phyloP scores from a whole-genome alignment of 2,113 vertebrate species.

The Sisor rabdophorus region DNA sequence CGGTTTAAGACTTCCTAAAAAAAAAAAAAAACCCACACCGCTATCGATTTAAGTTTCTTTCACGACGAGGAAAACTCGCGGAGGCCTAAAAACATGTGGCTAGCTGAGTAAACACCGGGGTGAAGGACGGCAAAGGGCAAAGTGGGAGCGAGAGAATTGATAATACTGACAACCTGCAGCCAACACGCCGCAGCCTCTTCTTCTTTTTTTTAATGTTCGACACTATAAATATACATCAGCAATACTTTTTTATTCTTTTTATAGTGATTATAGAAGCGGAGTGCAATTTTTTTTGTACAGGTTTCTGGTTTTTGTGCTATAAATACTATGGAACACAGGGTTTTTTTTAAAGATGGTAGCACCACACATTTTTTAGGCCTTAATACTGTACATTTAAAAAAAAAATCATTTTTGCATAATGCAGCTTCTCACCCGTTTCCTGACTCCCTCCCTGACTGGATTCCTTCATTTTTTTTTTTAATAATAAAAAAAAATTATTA shows the following conservation, averaged over 20 bases:
- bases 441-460: constrained; percentile 19
- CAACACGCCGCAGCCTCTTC: constrained; percentile 62
- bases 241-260: constrained; percentile 97
- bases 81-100: constrained; percentile 98
- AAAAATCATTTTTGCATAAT: constrained; percentile 88
- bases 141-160: constrained; percentile 79
- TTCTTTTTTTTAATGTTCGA: constrained; percentile 70
- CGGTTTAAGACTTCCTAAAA: constrained; percentile 82
- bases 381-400: constrained; percentile 94
- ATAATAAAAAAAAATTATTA: too few species aligned
- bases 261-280: constrained; percentile 99
- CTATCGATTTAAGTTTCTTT: constrained; percentile 92
- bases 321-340: constrained; percentile 99
- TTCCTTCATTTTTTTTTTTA: too few species aligned
- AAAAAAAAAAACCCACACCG: constrained; percentile 54
- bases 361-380: constrained; percentile 99
- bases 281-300: constrained; percentile 97
- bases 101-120: constrained; percentile 82
- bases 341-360: constrained; percentile 89
- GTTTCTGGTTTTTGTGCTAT: constrained; percentile 99
- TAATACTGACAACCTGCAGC: constrained; percentile 90
- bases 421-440: constrained; percentile 80
- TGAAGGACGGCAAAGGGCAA: constrained; percentile 75
- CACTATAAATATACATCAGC: constrained; percentile 99
- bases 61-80: constrained; percentile 73